Percentiles rank a stretch among this genome's conserved stretches.
phyloP scores from a whole-genome alignment of 2,113 vertebrate species.

The Chloebia gouldiae region DNA sequence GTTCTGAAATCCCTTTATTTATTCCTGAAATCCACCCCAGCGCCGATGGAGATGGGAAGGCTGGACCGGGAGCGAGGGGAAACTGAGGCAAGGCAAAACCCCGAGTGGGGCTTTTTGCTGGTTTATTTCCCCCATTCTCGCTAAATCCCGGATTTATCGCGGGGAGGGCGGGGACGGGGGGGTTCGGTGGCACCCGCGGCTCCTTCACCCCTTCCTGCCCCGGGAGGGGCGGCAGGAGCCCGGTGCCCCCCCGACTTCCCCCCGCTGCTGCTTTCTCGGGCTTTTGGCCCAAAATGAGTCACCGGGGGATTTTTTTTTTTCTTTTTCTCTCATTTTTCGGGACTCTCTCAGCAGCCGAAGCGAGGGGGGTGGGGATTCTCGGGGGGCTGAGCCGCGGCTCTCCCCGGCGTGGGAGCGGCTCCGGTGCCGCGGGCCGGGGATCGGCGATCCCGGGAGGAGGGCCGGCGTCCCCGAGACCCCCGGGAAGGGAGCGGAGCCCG shows the following conservation, averaged over 20 bases:
- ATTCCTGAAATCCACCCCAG: not conserved
- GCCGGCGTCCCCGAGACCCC: accelerated
- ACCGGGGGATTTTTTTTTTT: slow-evolving; percentile 55
- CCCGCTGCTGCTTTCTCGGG: slow-evolving; percentile 30
- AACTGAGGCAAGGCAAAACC: not conserved
- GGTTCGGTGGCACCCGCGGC: not conserved
- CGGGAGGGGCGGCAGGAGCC: not conserved
- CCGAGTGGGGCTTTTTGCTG: not conserved
- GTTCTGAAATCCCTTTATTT: not conserved
- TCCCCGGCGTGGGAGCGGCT: not conserved
- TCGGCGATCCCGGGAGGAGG: not conserved
- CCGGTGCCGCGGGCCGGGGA: accelerated
- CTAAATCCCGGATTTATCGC: not conserved
- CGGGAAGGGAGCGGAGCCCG: not conserved
- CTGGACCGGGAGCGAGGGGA: not conserved
- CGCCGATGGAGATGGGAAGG: no score
- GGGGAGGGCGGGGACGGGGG: not conserved
- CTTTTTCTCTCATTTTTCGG: not conserved
- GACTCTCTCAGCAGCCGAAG: not conserved
- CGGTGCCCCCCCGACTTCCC: not conserved
- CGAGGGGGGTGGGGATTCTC: not conserved
- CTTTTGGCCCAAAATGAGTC: slow-evolving; percentile 52
- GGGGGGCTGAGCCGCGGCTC: not conserved
- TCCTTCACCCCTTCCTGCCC: not conserved
- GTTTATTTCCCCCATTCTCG: accelerated